Evolutionary conservation across 92 coral and sea anemone genomes (phyloP).

Genomic region (Isaurus tuberculatus): DNA sequence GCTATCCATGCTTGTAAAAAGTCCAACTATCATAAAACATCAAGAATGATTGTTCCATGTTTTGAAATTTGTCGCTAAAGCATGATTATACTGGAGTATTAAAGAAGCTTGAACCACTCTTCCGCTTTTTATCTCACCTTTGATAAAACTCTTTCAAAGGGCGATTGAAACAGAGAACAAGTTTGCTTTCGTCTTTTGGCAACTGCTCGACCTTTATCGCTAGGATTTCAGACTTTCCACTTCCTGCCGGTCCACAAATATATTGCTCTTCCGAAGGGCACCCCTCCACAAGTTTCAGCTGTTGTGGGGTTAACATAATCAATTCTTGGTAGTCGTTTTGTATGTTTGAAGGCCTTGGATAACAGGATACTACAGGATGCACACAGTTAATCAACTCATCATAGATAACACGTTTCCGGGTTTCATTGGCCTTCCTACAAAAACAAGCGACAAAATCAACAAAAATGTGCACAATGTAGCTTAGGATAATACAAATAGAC

Average conservation of each 20-base stretch:
- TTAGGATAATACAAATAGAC: too few relatives aligned
- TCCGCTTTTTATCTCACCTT: not conserved
- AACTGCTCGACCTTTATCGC: not conserved
- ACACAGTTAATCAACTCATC: not conserved
- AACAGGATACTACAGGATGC: slow-evolving; percentile 12
- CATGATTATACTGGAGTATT: too few relatives aligned
- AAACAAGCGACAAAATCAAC: not conserved
- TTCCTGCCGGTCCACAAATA: slow-evolving; percentile 21
- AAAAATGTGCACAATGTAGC: not conserved
- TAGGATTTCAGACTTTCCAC: not conserved
- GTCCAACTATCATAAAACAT: too few relatives aligned
- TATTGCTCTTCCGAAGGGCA: slow-evolving; percentile 24
- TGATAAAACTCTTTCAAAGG: not conserved
- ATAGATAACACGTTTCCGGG: not conserved
- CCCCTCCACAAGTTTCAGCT: slow-evolving; percentile 13
- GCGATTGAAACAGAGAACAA: slow-evolving; percentile 27
- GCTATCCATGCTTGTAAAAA: too few relatives aligned
- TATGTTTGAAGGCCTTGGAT: not conserved
- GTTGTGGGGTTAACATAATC: slow-evolving; percentile 15
- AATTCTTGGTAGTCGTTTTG: not conserved
- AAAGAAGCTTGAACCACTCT: not conserved
- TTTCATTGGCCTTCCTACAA: slow-evolving; percentile 3
- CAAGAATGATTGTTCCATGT: too few relatives aligned
- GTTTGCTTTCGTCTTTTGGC: slow-evolving; percentile 2
- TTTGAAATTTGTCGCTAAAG: too few relatives aligned